These are phyloP conservation scores for Polyommatus iphigenia DNA, from an alignment of 2,888 invertebrate genomes.

Conservation along the genomic window DNA sequence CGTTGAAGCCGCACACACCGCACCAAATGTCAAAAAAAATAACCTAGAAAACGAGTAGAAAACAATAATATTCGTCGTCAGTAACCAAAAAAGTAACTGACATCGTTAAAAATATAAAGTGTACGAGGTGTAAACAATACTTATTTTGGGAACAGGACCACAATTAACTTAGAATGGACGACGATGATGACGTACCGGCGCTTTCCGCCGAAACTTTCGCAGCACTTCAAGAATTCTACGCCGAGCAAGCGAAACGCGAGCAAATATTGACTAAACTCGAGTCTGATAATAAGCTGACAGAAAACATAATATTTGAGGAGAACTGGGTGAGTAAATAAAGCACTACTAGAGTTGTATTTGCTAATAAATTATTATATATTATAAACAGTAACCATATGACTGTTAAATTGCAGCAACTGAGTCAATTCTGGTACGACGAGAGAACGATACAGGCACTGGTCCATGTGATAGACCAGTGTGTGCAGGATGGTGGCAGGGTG, in stretches of 20 bases:
- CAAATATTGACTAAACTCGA: slow-evolving; percentile 74
- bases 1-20: not conserved
- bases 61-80: not conserved
- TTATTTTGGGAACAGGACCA: not conserved
- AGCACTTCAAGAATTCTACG: slow-evolving; percentile 88
- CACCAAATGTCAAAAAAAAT: slow-evolving; percentile 21
- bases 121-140: not conserved
- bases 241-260: slow-evolving; percentile 84
- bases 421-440: slow-evolving; percentile 98
- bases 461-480: slow-evolving; percentile 80
- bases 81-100: not conserved
- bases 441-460: slow-evolving; percentile 87
- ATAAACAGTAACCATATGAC: not conserved
- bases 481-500: slow-evolving; percentile 81
- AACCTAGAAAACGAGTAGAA: slow-evolving; percentile 4
- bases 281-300: slow-evolving; percentile 65
- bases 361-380: not conserved
- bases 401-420: slow-evolving; percentile 88
- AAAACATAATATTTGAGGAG: slow-evolving; percentile 84
- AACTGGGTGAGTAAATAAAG: slow-evolving; percentile 85
- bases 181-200: slow-evolving; percentile 82
- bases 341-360: not conserved
- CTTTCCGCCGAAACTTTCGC: slow-evolving; percentile 86
- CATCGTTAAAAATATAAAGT: not conserved
- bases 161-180: slow-evolving; percentile 49